Evolutionary conservation across 2,113 vertebrate genomes (phyloP).

Genomic region (Rhinopomastus cyanomelas): DNA sequence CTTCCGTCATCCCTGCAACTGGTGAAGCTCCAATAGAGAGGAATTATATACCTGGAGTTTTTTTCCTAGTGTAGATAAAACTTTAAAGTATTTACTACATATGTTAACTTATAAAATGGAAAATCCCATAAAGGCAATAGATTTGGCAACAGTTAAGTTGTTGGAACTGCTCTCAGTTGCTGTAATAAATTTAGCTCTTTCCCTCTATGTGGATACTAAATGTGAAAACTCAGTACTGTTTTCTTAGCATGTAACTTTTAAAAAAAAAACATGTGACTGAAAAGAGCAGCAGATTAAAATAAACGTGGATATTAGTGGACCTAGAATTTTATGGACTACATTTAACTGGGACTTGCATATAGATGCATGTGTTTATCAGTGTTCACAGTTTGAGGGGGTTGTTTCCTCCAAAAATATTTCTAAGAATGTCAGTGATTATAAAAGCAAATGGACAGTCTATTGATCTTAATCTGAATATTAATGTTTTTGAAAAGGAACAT

Average conservation of each 20-base stretch:
- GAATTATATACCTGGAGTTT: constrained; percentile 18
- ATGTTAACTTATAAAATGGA: constrained; percentile 73
- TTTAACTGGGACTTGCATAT: constrained; percentile 14
- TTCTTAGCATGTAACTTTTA: constrained; percentile 62
- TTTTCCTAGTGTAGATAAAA: constrained; percentile 36
- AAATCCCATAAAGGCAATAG: constrained; percentile 68
- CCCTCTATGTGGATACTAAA: constrained; percentile 69
- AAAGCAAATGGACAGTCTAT: not conserved
- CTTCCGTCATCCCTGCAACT: not conserved
- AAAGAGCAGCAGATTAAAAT: constrained; percentile 69
- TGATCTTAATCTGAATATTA: constrained; percentile 11
- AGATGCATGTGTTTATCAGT: not conserved
- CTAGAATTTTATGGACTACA: constrained; percentile 29
- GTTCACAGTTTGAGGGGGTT: constrained; percentile 33
- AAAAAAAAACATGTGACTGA: constrained; percentile 55
- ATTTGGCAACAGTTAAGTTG: constrained; percentile 68
- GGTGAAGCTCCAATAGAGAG: not conserved
- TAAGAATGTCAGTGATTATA: not conserved
- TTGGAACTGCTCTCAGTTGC: constrained; percentile 70
- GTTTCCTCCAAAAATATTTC: constrained; percentile 19
- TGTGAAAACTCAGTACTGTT: constrained; percentile 64
- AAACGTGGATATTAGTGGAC: constrained; percentile 51
- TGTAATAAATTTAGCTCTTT: constrained; percentile 74
- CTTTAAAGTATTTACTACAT: constrained; percentile 70
- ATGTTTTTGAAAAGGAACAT: not conserved